Conservation (phyloP, 2,888 invertebrate genomes). For the Rhamnusium bicolor region DNA sequence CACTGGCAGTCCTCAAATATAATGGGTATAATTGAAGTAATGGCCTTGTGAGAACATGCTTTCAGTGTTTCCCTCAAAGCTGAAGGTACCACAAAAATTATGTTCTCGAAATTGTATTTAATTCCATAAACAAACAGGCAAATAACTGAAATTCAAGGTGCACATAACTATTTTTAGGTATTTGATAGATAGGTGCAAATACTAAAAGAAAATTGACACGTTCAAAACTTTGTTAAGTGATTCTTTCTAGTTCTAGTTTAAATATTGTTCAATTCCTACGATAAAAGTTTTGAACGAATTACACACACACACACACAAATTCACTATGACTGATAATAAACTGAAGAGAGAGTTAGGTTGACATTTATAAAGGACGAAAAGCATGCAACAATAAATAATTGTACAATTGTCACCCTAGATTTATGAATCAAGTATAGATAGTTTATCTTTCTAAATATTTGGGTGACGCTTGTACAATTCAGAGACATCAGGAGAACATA, state of each 20-base stretch:
- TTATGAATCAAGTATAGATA: neutral
- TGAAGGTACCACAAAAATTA: neutral
- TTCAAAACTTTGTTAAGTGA: neutral
- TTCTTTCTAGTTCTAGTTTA: neutral
- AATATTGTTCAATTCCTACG: neutral
- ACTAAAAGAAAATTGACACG: neutral
- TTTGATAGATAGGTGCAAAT: conserved; percentile 1
- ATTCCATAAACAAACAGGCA: neutral
- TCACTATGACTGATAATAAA: neutral
- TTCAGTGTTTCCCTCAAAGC: neutral
- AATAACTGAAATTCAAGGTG: neutral
- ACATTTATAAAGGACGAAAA: conserved; percentile 7
- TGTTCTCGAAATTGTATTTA: neutral
- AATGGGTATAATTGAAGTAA: neutral
- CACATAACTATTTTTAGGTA: neutral
- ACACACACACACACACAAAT: neutral
- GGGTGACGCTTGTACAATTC: conserved; percentile 18
- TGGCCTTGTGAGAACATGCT: neutral
- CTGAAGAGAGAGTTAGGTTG: neutral
- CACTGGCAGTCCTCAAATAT: neutral
- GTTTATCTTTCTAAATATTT: neutral
- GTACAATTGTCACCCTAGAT: conserved; percentile 6
- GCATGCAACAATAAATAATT: conserved; percentile 15
- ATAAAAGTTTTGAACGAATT: conserved; percentile 12
- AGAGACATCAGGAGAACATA: neutral